Evolutionary conservation across 2,797 vertebrate genomes (phyloP).

Genomic region (Dendrocincla fuliginosa): DNA sequence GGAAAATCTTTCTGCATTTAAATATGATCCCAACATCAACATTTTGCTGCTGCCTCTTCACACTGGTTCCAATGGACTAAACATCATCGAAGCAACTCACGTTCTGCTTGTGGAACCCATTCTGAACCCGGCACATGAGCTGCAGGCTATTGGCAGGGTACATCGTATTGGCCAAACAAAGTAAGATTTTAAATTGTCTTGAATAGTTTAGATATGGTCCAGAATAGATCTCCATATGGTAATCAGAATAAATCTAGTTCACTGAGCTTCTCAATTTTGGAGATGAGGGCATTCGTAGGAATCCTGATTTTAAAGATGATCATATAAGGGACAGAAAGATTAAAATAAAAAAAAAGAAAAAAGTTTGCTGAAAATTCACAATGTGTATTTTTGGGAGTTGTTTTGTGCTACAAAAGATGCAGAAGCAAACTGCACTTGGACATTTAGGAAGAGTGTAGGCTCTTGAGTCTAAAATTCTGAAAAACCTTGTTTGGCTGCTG

Average conservation of each 20-base stretch:
- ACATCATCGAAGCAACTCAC: conserved; percentile 97
- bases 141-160: conserved; percentile 96
- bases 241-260: not conserved
- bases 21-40: conserved; percentile 93
- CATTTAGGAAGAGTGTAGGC: not conserved
- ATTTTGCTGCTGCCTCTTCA: conserved; percentile 96
- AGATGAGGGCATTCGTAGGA: not conserved
- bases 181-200: conserved; percentile 72
- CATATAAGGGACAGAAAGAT: not conserved
- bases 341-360: not conserved
- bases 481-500: not conserved
- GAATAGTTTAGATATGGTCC: not conserved
- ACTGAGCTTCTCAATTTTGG: not conserved
- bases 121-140: conserved; percentile 94
- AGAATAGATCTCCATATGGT: not conserved
- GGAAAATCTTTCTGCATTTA: conserved; percentile 97
- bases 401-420: not conserved
- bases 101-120: conserved; percentile 97
- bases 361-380: not conserved
- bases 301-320: not conserved
- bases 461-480: not conserved
- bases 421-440: not conserved
- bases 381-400: not conserved
- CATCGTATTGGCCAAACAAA: conserved; percentile 98
- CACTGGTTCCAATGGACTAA: conserved; percentile 96